Conservation (phyloP, 1,140 invertebrate genomes). For the Paraescarpia echinospica region DNA sequence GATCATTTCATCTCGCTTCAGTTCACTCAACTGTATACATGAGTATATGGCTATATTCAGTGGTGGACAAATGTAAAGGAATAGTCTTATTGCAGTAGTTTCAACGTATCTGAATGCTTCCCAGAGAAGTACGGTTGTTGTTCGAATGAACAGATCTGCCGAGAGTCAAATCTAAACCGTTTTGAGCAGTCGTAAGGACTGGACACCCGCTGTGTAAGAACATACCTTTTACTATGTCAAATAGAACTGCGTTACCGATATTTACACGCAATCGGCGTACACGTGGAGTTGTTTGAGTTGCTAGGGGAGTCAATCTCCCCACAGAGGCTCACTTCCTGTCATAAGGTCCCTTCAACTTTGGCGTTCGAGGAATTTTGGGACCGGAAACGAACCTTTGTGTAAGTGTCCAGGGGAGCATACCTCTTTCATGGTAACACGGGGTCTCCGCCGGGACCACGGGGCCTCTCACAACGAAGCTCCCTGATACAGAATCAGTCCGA, state of each 20-base stretch:
- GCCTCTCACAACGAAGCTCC: neutral
- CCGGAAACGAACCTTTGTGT: neutral
- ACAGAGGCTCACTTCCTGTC: neutral
- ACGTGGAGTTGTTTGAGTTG: neutral
- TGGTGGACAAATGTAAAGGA: no score
- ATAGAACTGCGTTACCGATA: neutral
- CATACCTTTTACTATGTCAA: neutral
- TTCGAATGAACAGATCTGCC: no score
- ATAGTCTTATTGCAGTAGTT: no score
- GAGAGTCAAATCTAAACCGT: no score
- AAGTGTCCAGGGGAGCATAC: neutral
- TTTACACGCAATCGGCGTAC: neutral
- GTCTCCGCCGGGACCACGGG: neutral
- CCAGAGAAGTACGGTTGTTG: no score
- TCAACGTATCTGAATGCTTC: no score
- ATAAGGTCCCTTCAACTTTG: neutral
- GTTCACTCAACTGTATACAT: neutral
- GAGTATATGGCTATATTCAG: neutral
- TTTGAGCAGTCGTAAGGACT: no score
- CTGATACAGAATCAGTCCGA: no score
- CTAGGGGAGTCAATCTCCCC: neutral
- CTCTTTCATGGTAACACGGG: neutral
- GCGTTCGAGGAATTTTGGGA: neutral
- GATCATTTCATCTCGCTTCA: no score
- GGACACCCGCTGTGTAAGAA: no score